Base-by-base conservation (phyloP, 2,888 invertebrate species). In the Cremastinae sp. region DNA sequence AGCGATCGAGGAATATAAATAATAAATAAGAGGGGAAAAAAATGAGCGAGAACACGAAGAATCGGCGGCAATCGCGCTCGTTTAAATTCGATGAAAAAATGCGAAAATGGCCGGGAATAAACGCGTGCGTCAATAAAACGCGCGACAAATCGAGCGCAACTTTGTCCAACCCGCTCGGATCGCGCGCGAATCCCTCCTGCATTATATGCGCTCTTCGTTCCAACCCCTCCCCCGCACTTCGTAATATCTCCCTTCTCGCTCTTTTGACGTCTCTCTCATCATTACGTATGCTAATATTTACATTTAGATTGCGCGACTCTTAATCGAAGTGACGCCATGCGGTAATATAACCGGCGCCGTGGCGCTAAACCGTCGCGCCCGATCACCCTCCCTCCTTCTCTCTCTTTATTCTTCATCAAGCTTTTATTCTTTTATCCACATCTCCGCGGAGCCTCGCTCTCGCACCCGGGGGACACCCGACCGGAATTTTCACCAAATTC, bases 261-360 rank as follows among this genome's bases (percentile, higher is more conserved):
- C 16, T 56, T 4, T 56, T 22, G 45, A 54, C 49, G 78, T 72
- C 73, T 79, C 84, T 79, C 81, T 59, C 82, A 85, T 87, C 87
- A 86, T 86, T 87, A 86, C 84, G 84, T 87, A 87, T 86, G 86
- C 86, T 86, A 87, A 88, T 88, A 88, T 88, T 88, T 88, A 88
- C 88, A 87, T 88, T 88, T 87, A 87, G 88, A 88, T 88, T 87
- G 88, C 87, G 83, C 84, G 84, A 82, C 70, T 75, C 85, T 88
- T 87, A 87, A 88, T 88, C 87, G 87, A 87, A 87, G 87, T 87
- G 88, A 88, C 87, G 88, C 88, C 87, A 86, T 84, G 84, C 84
- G 84, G 86, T 87, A 87, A 88, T 88, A 88, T 86, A 87, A 84
- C 83, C 86, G 88, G 88, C 88, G 88, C 88, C 88, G 85, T 83